Evolutionary conservation across 1,140 invertebrate genomes (phyloP).

Genomic region (Aphelenchoides fujianensis): DNA sequence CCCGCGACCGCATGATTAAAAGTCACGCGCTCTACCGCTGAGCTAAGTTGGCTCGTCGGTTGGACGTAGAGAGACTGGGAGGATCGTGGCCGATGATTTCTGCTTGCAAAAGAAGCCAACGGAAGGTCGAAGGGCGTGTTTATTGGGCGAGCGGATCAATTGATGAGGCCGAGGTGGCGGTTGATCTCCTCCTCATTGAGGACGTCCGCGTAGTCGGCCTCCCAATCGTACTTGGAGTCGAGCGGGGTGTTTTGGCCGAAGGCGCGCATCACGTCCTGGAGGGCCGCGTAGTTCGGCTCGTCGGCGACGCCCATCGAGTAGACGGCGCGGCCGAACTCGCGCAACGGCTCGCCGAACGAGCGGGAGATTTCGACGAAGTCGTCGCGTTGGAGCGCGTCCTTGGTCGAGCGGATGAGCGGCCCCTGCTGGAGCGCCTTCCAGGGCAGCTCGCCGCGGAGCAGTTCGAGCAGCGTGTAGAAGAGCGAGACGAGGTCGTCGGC

Average conservation of each 20-base stretch:
- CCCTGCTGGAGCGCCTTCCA: slow-evolving; percentile 30
- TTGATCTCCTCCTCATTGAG: slow-evolving; percentile 28
- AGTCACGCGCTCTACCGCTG: slow-evolving; percentile 63
- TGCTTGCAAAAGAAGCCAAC: too few relatives aligned
- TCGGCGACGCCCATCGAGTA: slow-evolving; percentile 28
- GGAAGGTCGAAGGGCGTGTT: too few relatives aligned
- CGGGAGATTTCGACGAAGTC: slow-evolving; percentile 34
- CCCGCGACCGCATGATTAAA: slow-evolving; percentile 63
- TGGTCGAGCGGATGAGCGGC: slow-evolving; percentile 32
- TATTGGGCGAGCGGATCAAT: too few relatives aligned
- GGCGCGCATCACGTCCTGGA: too few relatives aligned
- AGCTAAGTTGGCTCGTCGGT: slow-evolving; percentile 62
- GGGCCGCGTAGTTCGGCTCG: slow-evolving; percentile 40
- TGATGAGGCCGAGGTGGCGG: slow-evolving; percentile 15
- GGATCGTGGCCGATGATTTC: too few relatives aligned
- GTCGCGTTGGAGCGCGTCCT: slow-evolving; percentile 34
- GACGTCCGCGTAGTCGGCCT: slow-evolving; percentile 46
- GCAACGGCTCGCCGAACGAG: slow-evolving; percentile 29
- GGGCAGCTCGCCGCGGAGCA: slow-evolving; percentile 26
- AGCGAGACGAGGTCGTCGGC: slow-evolving; percentile 26
- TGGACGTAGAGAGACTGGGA: too few relatives aligned
- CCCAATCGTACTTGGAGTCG: slow-evolving; percentile 46
- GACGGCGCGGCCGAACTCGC: slow-evolving; percentile 38
- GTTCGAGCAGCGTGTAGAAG: slow-evolving; percentile 30
- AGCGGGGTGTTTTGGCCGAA: slow-evolving; percentile 26